Percentiles rank a stretch among this genome's conserved stretches.
phyloP scores from a whole-genome alignment of 2,113 vertebrate species.

The Xiphorhynchus elegans region DNA sequence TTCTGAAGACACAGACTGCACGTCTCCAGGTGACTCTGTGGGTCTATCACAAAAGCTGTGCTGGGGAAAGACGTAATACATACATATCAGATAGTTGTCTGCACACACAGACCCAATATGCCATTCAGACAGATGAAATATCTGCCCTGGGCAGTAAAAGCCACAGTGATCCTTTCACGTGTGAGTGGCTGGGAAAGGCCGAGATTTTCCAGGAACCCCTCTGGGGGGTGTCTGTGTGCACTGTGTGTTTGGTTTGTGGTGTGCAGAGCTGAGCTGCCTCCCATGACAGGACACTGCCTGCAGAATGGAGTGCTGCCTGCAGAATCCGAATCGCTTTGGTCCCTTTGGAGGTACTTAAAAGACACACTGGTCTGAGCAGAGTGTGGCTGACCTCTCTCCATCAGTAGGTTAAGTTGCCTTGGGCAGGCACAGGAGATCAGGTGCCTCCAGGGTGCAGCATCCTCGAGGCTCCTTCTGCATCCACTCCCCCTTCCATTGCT shows the following conservation, averaged over 20 bases:
- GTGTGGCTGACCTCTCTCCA: background rate
- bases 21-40: background rate
- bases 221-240: background rate
- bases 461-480: background rate
- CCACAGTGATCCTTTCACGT: background rate
- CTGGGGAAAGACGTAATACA: background rate
- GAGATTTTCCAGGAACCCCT: background rate
- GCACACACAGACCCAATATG: background rate
- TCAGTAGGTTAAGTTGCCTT: background rate
- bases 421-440: background rate
- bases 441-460: background rate
- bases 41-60: background rate
- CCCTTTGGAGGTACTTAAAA: background rate
- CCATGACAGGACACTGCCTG: background rate
- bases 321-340: background rate
- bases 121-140: background rate
- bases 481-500: background rate
- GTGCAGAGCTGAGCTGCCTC: background rate
- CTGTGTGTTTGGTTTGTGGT: background rate
- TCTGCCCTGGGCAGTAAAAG: background rate
- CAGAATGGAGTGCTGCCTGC: background rate
- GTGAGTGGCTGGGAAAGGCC: background rate
- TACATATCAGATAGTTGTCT: background rate
- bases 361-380: background rate
- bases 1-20: background rate